Evolutionary conservation across 2,113 vertebrate species (phyloP).

Genomic region (Myotis lucifugus): DNA sequence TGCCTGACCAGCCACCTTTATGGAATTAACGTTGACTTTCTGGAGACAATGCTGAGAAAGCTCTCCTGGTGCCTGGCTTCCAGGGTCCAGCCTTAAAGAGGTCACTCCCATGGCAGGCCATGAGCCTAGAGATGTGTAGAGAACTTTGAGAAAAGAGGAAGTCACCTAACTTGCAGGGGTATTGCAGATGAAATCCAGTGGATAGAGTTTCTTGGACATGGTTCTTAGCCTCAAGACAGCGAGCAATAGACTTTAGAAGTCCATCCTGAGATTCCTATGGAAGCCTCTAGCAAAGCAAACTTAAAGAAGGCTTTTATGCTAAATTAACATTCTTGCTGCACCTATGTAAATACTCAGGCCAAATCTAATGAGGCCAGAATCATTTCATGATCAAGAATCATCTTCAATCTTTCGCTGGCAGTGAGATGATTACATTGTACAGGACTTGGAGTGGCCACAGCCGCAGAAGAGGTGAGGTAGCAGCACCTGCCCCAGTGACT

Average conservation of each 20-base stretch:
- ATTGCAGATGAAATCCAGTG: background rate
- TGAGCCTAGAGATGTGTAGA: background rate
- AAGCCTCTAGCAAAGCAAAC: conserved; percentile 19
- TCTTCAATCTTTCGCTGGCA: background rate
- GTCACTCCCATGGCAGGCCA: background rate
- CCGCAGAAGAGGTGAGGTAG: too few species aligned
- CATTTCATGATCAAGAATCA: conserved; percentile 21
- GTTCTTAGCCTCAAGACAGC: background rate
- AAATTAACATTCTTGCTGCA: conserved; percentile 24
- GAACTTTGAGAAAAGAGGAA: background rate
- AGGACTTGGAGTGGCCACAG: too few species aligned
- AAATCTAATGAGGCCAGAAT: conserved; percentile 19
- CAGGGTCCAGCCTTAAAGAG: background rate
- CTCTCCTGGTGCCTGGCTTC: background rate
- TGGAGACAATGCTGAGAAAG: background rate
- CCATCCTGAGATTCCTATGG: background rate
- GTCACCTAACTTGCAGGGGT: background rate
- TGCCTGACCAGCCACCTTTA: background rate
- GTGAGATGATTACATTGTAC: background rate
- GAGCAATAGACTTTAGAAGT: background rate
- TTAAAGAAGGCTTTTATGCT: background rate
- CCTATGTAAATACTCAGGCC: conserved; percentile 42
- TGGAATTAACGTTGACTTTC: background rate
- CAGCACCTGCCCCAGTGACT: too few species aligned
- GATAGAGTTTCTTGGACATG: background rate